These are phyloP conservation scores for Lampris incognitus DNA, from an alignment of 2,113 vertebrate genomes.

Conservation along the genomic window DNA sequence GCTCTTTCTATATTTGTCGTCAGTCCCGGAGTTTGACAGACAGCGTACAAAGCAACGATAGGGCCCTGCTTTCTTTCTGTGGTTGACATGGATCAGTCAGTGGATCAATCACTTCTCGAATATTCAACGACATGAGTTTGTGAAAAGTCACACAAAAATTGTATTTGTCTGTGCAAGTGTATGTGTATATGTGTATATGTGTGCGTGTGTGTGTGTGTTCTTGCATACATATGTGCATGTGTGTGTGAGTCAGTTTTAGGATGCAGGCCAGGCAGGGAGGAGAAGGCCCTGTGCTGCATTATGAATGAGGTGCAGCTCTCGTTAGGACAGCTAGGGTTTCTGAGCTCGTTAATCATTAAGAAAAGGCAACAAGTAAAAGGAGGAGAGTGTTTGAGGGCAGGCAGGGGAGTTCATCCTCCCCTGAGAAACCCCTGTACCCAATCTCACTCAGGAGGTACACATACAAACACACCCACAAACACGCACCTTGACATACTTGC, in stretches of 20 bases:
- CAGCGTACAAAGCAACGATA: not conserved
- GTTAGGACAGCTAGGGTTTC: constrained; percentile 69
- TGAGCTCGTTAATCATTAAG: constrained; percentile 76
- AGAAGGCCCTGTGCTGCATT: constrained; percentile 72
- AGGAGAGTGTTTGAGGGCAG: constrained; percentile 4
- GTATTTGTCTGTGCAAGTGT: not conserved
- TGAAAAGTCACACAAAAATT: constrained; percentile 2
- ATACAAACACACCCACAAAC: constrained; percentile 11
- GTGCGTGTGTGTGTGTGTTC: constrained; percentile 7
- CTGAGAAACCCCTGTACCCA: constrained; percentile 10
- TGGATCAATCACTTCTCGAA: constrained; percentile 8
- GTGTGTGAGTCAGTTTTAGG: constrained; percentile 41
- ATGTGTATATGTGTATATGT: not conserved
- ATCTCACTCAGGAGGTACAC: constrained; percentile 7
- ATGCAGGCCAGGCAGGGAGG: constrained; percentile 47
- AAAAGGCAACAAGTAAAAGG: constrained; percentile 12
- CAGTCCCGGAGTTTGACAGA: constrained; percentile 4
- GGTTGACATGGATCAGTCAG: not conserved
- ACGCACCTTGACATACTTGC: not conserved
- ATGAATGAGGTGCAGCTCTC: constrained; percentile 72
- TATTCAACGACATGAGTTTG: constrained; percentile 5
- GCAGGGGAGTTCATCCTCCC: constrained; percentile 21
- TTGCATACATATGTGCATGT: not conserved
- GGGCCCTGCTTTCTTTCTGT: not conserved
- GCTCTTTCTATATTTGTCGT: constrained; percentile 12